Base-by-base conservation (phyloP, 1,140 invertebrate species). In the Spodoptera litura region DNA sequence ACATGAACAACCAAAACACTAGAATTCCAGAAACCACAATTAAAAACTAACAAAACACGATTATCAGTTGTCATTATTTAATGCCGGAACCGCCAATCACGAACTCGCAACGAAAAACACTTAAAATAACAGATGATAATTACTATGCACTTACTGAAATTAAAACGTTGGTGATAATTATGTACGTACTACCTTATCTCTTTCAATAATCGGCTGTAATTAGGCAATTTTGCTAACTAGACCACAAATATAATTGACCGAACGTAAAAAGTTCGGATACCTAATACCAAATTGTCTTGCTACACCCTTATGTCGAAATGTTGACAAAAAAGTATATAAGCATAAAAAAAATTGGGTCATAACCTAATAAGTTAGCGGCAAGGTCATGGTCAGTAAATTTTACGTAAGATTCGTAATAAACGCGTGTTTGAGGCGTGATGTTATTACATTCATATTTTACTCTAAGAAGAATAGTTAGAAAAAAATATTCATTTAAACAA, bases 181-280 rank as follows among this genome's bases (percentile, higher is more conserved):
- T 25, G 66, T 70, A 51, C 66, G 49, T 10, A 31, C 13, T n/a
- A 52, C 56, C 49, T 49, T 71, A 62, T 55, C 35, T 59, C 27
- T 64, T 61, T 73, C 52, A 35, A 49, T 79, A 51, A 72, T 70
- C 58, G 35, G 38, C 20, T 44, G 55, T 68, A 66, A 78, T 78
- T 70, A 70, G 64, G 38, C 53, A 78, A 78, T 59, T 58, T 70
- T 49, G 52, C 20, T 70, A 75, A 75, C 73, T 64, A 75, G 73
- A 62, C 73, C 73, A 75, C 44, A 31, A 58, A 75, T 49, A 66
- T 62, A 64, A 64, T 70, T 44, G 38, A 10, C 38, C 20, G 66
- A 53, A 52, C 49, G 66, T 27, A 70, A 70, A 51, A 70, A 53
- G 25, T 53, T 44, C 38, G 38, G 38, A 31, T 13, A 70, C 51